phyloP scores from a whole-genome alignment of 2,888 invertebrate species.

The Tridacna crocea region DNA sequence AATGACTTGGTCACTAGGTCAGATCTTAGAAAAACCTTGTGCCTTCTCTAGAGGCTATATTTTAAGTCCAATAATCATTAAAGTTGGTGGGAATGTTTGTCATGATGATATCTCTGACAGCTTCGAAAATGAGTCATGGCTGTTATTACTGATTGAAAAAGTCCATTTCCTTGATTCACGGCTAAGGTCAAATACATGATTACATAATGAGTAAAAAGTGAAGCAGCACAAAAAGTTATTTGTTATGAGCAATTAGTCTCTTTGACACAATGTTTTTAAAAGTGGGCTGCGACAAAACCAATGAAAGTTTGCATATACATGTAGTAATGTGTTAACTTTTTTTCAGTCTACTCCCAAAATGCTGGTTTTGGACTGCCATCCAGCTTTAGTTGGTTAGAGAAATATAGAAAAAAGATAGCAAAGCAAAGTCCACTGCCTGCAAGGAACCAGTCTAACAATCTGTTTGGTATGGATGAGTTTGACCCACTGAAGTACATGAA shows the following conservation, averaged over 20 bases:
- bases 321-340: background rate
- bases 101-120: too few species aligned
- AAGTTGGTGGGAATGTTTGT: too few species aligned
- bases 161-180: too few species aligned
- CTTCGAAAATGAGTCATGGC: too few species aligned
- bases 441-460: slow-evolving; percentile 33
- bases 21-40: too few species aligned
- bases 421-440: slow-evolving; percentile 24
- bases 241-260: background rate
- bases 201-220: background rate
- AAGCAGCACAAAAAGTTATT: background rate
- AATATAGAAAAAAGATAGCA: slow-evolving; percentile 52
- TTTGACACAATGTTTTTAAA: background rate
- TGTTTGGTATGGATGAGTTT: slow-evolving; percentile 75
- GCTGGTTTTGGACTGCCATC: slow-evolving; percentile 75
- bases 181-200: too few species aligned
- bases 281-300: background rate
- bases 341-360: slow-evolving; percentile 75
- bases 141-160: too few species aligned
- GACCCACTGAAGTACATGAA: slow-evolving; percentile 77
- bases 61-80: too few species aligned
- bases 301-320: background rate
- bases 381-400: slow-evolving; percentile 73
- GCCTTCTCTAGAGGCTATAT: too few species aligned
- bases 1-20: too few species aligned